Evolutionary conservation across 2,888 invertebrate genomes (phyloP), one percentile per base, ranked within the genome.

Genomic region (Tubulanus polymorphus): DNA sequence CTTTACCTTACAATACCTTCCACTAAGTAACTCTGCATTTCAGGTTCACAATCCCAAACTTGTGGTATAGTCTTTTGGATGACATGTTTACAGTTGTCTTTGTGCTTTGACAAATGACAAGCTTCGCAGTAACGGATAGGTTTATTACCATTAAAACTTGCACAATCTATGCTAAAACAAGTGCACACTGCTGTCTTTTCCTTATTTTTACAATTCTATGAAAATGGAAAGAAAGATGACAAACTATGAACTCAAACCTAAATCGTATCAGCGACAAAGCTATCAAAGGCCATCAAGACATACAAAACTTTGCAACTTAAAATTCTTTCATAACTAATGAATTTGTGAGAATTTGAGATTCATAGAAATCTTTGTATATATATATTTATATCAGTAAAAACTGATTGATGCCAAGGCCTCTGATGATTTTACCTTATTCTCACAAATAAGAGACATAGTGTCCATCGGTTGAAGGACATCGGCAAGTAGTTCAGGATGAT

Each of bases 131-230:
- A 75, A 23, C 96, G 86, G 61, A 97, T 93, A 1, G 99, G 99
- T 74, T 93, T 91, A 77, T 94, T 93, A 29, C 93, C 91, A 78
- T 97, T 97, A 75, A 91, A 92, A 74, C 91, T 91, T 37, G 93
- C 93, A 77, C 99, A 99, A 78, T 97, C 97, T 48, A 89, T 90
- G 0, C 93, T 92, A 79, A 97, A 97, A 76, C 99, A 99, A 49
- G 96, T 93, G 10, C 93, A 91, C 60, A 93, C 88, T 0, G 96
- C 95, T 2, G 90, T 87, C 79, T 94, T 95, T 68, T 94, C 92
- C 0, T 86, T 84, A 0, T 93, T 90, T 48, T 92, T 87, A 75
- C 97, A 97, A 75, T 93, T 96, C 90, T 93, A 76, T 27, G 81
- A 79, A 61, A 59, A 45, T 41, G 25, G 20, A 23, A 45, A 23